Conservation (phyloP, 2,797 vertebrate species). For the Sebastes minor region DNA sequence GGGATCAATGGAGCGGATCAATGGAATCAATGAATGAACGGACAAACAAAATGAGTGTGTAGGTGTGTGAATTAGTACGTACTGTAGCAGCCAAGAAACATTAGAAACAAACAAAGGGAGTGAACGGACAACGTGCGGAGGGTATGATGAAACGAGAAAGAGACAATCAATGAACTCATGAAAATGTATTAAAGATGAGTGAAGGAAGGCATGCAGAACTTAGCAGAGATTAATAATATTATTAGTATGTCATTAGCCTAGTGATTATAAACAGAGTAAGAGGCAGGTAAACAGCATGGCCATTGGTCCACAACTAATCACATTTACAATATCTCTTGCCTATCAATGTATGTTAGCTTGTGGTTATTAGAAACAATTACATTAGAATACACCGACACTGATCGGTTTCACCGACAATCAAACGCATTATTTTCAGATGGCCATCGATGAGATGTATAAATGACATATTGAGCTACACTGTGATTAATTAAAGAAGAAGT, state of each 20-base stretch:
- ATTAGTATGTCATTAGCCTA: conserved; percentile 40
- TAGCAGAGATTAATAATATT: conserved; percentile 40
- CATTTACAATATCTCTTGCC: conserved; percentile 5
- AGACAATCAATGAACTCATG: conserved; percentile 53
- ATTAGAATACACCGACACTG: background rate
- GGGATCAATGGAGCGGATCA: conserved; percentile 60
- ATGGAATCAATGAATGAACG: conserved; percentile 61
- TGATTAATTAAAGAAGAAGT: too few species aligned
- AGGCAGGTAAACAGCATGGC: conserved; percentile 4
- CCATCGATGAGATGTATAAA: background rate
- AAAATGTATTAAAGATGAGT: conserved; percentile 43
- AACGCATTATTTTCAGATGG: background rate
- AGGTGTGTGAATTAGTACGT: conserved; percentile 56
- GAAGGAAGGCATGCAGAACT: background rate
- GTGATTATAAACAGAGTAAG: conserved; percentile 23
- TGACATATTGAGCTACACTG: background rate
- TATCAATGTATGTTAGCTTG: background rate
- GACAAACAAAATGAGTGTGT: conserved; percentile 69
- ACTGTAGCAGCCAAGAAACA: conserved; percentile 32
- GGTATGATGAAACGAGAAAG: conserved; percentile 39
- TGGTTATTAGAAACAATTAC: background rate
- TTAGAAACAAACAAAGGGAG: conserved; percentile 35
- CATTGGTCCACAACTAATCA: conserved; percentile 14
- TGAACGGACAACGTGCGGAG: conserved; percentile 30
- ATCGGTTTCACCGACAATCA: background rate